Evolutionary conservation across 2,113 vertebrate species (phyloP).

Genomic region (Coturnix japonica): DNA sequence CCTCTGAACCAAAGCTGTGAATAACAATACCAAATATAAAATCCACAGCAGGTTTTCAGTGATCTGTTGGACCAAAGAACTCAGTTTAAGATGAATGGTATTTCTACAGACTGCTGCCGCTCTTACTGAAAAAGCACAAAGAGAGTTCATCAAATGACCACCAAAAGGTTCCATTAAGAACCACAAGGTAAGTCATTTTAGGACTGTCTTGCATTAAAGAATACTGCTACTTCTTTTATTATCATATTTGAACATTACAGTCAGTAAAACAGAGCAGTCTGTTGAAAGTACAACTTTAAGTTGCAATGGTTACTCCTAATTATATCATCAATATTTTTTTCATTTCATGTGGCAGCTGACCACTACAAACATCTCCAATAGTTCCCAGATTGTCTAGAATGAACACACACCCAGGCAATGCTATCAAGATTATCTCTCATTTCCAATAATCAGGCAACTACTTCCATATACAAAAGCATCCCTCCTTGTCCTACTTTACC

Average conservation of each 20-base stretch:
- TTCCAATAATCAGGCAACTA: not conserved
- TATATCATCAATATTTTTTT: not conserved
- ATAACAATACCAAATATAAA: conserved; percentile 18
- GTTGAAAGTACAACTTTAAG: not conserved
- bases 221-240: not conserved
- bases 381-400: not conserved
- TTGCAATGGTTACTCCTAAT: not conserved
- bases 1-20: not conserved
- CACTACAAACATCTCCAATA: not conserved
- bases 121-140: conserved; percentile 34
- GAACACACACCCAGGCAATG: not conserved
- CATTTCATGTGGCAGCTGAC: not conserved
- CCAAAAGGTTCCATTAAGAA: not conserved
- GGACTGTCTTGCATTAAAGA: not conserved
- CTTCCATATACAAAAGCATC: not conserved
- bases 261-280: not conserved
- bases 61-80: not conserved
- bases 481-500: not conserved
- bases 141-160: not conserved
- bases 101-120: not conserved
- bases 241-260: not conserved
- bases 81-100: conserved; percentile 9
- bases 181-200: not conserved
- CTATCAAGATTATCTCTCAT: not conserved
- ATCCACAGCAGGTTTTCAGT: conserved; percentile 7